Percentiles rank a stretch among this genome's conserved stretches.
These are phyloP conservation scores for Numenius phaeopus DNA, from an alignment of 2,797 vertebrate genomes.

Conservation along the genomic window DNA sequence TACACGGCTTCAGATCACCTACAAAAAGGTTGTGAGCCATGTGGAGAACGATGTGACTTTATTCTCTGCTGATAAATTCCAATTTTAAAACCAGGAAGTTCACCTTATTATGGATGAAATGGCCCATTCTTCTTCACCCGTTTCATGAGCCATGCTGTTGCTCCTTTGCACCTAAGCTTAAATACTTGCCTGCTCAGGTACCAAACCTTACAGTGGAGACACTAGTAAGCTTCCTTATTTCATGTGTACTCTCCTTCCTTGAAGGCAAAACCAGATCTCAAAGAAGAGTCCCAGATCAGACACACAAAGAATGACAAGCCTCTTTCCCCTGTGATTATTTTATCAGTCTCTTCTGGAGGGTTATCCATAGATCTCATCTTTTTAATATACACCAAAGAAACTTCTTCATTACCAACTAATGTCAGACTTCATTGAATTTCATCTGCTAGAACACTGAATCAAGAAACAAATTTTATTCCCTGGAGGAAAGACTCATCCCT, in stretches of 20 bases:
- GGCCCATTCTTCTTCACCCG: background rate
- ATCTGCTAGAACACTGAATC: background rate
- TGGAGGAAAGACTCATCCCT: background rate
- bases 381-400: background rate
- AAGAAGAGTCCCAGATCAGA: background rate
- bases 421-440: background rate
- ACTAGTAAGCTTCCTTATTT: background rate
- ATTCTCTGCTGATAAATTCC: background rate
- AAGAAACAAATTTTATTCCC: background rate
- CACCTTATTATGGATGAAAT: background rate
- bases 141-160: fast-evolving
- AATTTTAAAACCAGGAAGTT: background rate
- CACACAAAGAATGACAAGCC: background rate
- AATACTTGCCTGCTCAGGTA: too few species aligned
- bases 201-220: background rate
- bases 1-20: background rate
- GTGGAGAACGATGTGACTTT: background rate
- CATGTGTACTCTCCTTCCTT: background rate
- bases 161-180: background rate
- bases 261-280: background rate
- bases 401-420: background rate
- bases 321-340: background rate
- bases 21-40: background rate
- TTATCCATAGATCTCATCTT: background rate
- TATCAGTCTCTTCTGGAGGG: background rate